phyloP scores from a whole-genome alignment of 2,113 vertebrate genomes.

The Abramis brama region DNA sequence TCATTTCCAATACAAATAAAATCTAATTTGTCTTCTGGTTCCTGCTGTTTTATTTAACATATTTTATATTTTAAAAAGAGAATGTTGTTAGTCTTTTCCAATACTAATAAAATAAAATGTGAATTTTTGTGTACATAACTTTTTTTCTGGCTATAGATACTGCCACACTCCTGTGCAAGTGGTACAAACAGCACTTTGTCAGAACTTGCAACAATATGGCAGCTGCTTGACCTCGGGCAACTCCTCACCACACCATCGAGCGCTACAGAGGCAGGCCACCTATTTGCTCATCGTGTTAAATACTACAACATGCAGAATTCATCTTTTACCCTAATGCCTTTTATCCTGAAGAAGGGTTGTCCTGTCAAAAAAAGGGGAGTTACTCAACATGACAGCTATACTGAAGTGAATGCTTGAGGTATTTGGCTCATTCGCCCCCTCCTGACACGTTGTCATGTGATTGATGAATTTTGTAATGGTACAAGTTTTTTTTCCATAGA shows the following conservation, averaged over 20 bases:
- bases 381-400: neutral
- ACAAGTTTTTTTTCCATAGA: neutral
- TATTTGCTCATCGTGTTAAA: neutral
- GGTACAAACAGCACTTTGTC: slow-evolving; percentile 55
- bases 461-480: slow-evolving; percentile 26
- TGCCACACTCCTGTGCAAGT: slow-evolving; percentile 49
- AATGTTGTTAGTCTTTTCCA: neutral
- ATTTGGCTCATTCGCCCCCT: neutral
- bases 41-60: too few species aligned
- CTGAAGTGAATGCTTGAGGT: neutral
- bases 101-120: neutral
- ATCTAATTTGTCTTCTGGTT: too few species aligned
- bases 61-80: too few species aligned
- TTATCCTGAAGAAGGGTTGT: neutral
- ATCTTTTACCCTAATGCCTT: neutral
- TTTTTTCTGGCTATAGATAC: neutral
- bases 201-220: slow-evolving; percentile 63
- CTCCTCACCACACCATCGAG: slow-evolving; percentile 31
- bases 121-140: neutral
- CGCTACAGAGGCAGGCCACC: neutral
- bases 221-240: slow-evolving; percentile 70
- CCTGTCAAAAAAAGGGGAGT: neutral
- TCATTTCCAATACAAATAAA: too few species aligned
- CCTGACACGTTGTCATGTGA: slow-evolving; percentile 21
- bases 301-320: neutral